A percentile compares a stretch with the other conserved stretches of the same genome.
Evolutionary conservation across 1,140 invertebrate genomes (phyloP).

Genomic region (Lordiphosa stackelbergi): DNA sequence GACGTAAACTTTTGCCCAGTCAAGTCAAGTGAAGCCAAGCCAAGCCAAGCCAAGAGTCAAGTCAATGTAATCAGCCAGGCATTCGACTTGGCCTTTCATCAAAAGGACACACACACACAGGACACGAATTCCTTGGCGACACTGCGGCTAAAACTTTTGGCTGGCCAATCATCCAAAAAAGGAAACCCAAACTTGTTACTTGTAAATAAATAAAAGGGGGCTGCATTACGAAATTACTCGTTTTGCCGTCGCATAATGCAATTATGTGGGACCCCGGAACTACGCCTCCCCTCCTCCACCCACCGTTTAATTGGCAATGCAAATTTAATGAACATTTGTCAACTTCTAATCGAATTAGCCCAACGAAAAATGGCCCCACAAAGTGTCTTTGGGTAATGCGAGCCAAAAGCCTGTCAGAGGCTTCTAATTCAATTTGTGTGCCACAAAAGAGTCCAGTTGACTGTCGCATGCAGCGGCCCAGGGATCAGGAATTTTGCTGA

Average conservation of each 20-base stretch:
- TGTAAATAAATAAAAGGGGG: conserved; percentile 35
- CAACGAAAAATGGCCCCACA: conserved; percentile 5
- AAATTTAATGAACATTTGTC: conserved; percentile 68
- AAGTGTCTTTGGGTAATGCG: conserved; percentile 11
- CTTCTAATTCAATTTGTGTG: conserved; percentile 12
- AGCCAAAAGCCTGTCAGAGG: background rate
- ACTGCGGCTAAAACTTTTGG: conserved; percentile 53
- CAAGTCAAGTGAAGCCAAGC: conserved; percentile 4
- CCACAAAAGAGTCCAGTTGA: conserved; percentile 29
- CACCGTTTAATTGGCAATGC: conserved; percentile 65
- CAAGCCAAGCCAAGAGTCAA: conserved; percentile 4
- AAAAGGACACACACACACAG: conserved; percentile 14
- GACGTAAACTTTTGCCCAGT: conserved; percentile 54
- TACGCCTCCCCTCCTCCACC: background rate
- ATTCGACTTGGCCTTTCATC: conserved; percentile 71
- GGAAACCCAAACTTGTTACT: conserved; percentile 17
- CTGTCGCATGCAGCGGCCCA: conserved; percentile 7
- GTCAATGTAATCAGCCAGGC: conserved; percentile 59
- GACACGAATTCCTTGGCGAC: conserved; percentile 42
- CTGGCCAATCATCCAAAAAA: conserved; percentile 59
- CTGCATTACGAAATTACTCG: conserved; percentile 7
- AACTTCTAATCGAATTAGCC: conserved; percentile 54
- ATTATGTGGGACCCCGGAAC: conserved; percentile 25
- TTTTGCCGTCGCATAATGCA: conserved; percentile 37
- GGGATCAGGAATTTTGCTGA: background rate